phyloP scores from a whole-genome alignment of 2,888 invertebrate species.

The Yponomeuta cagnagella region DNA sequence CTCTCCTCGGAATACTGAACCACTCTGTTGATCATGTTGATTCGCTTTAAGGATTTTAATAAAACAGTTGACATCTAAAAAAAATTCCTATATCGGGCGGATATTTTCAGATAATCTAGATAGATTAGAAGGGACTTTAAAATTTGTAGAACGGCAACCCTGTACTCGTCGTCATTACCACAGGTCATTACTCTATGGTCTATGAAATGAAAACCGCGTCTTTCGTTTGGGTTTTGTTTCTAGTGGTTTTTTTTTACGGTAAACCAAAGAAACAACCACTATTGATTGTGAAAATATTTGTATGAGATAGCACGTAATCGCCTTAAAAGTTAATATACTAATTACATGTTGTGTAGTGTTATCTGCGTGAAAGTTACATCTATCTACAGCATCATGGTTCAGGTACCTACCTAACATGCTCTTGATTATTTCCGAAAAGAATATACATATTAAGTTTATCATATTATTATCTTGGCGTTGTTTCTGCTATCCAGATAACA shows the following conservation, averaged over 20 bases:
- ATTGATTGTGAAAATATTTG: slow-evolving; percentile 9
- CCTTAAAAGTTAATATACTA: not conserved
- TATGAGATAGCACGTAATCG: not conserved
- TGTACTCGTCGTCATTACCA: too few species aligned
- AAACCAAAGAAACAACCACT: slow-evolving; percentile 12
- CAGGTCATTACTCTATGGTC: not conserved
- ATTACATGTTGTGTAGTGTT: not conserved
- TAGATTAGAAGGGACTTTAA: too few species aligned
- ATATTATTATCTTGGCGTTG: too few species aligned
- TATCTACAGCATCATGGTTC: slow-evolving; percentile 51
- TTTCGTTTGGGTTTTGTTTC: slow-evolving; percentile 22
- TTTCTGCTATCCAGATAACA: too few species aligned
- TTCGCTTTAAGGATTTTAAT: too few species aligned
- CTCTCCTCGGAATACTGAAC: too few species aligned
- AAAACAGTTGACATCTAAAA: too few species aligned
- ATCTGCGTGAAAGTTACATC: slow-evolving; percentile 20
- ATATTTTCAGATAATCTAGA: too few species aligned
- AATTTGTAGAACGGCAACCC: too few species aligned
- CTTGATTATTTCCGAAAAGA: not conserved
- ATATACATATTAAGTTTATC: too few species aligned
- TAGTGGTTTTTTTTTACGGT: slow-evolving; percentile 15
- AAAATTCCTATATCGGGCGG: too few species aligned
- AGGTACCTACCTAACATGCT: slow-evolving; percentile 34
- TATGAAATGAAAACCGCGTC: slow-evolving; percentile 5
- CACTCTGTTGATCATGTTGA: too few species aligned